phyloP scores from a whole-genome alignment of 2,113 vertebrate genomes.

The Zosterops japonicus region DNA sequence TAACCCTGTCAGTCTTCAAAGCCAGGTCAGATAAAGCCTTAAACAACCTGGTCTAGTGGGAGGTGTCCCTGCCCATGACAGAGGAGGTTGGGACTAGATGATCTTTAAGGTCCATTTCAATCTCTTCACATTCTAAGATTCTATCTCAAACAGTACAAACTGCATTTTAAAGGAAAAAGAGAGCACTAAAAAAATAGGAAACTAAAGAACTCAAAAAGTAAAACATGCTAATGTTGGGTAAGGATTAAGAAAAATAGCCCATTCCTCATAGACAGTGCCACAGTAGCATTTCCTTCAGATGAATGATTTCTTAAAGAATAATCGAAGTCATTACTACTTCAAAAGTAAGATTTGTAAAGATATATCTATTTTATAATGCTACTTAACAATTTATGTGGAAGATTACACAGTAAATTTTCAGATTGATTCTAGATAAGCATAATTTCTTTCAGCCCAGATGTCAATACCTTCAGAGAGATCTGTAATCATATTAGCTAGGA shows the following conservation, averaged over 20 bases:
- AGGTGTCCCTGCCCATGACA: not conserved
- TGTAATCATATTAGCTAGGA: not conserved
- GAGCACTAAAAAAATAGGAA: not conserved
- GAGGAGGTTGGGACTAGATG: not conserved
- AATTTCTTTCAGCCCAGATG: not conserved
- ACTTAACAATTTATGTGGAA: not conserved
- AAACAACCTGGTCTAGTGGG: not conserved
- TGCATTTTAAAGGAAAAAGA: not conserved
- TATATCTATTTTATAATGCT: not conserved
- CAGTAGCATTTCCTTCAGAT: not conserved
- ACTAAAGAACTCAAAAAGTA: not conserved
- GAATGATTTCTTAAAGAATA: not conserved
- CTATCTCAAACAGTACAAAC: not conserved
- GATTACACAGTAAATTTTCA: not conserved
- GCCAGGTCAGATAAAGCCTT: not conserved
- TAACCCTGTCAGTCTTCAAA: not conserved
- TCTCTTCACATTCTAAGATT: not conserved
- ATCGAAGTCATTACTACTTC: not conserved
- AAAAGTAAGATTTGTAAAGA: not conserved
- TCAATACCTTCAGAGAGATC: not conserved
- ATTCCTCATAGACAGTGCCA: not conserved
- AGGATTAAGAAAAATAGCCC: not conserved
- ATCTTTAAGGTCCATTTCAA: not conserved
- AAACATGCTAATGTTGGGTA: not conserved
- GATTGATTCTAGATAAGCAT: not conserved